Evolutionary conservation across 2,888 invertebrate genomes (phyloP).

Genomic region (Tigriopus californicus): DNA sequence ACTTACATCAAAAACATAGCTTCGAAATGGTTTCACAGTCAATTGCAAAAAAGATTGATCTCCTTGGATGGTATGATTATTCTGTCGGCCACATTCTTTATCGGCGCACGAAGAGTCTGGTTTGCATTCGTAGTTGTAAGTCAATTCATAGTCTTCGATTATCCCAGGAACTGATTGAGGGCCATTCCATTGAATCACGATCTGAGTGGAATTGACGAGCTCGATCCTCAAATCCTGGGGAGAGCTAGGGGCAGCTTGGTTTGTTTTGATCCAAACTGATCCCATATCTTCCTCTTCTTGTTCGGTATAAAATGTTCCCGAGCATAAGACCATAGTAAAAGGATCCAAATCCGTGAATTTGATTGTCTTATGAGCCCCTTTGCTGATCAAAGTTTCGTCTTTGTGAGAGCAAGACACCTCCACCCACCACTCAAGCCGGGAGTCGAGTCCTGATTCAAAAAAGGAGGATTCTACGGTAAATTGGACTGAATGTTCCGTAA

Average conservation of each 20-base stretch:
- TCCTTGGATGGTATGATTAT: neutral
- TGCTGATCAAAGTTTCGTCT: neutral
- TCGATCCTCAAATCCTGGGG: neutral
- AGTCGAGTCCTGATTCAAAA: neutral
- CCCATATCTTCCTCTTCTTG: neutral
- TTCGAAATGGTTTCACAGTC: neutral
- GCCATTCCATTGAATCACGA: neutral
- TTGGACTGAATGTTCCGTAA: neutral
- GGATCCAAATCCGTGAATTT: neutral
- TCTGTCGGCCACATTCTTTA: neutral
- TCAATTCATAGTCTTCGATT: neutral
- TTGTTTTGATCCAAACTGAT: neutral
- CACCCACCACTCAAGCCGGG: neutral
- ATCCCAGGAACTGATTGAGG: neutral
- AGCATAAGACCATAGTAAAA: neutral
- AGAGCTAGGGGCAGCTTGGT: neutral
- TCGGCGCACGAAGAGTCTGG: neutral
- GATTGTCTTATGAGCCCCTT: neutral
- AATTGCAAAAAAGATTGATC: neutral
- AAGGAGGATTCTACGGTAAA: neutral
- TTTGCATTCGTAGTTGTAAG: neutral
- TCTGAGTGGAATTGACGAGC: neutral
- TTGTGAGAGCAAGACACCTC: neutral
- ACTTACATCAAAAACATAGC: neutral
- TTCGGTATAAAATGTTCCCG: neutral